Percentiles rank a stretch among this genome's conserved stretches.
Evolutionary conservation across 2,113 vertebrate species (phyloP).

Genomic region (Tachysurus vachellii): DNA sequence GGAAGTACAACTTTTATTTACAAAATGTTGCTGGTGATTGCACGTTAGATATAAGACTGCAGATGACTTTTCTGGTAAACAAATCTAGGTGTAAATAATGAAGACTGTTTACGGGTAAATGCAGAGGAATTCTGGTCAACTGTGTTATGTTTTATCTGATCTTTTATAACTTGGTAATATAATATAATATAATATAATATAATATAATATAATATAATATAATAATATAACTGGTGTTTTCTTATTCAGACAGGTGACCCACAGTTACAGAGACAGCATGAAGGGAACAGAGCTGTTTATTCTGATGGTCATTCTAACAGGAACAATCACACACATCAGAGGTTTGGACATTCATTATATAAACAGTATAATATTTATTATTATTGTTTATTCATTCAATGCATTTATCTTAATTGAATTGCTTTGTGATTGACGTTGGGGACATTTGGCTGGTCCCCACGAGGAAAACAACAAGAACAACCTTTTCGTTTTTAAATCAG

Average conservation of each 20-base stretch:
- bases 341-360: conserved; percentile 52
- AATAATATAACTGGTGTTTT: not conserved
- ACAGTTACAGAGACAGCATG: conserved; percentile 3
- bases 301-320: conserved; percentile 38
- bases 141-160: not conserved
- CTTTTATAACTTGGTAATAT: not conserved
- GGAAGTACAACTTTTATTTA: conserved; percentile 31
- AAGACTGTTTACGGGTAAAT: not conserved
- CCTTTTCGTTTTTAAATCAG: too few species aligned
- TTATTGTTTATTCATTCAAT: too few species aligned
- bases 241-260: not conserved
- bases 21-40: not conserved
- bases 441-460: not conserved
- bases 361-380: not conserved
- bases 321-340: conserved; percentile 42
- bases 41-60: too few species aligned
- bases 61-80: not conserved
- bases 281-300: conserved; percentile 32
- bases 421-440: not conserved
- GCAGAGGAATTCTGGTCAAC: not conserved
- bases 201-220: too few species aligned
- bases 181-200: too few species aligned
- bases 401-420: not conserved
- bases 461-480: not conserved
- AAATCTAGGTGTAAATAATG: too few species aligned